Conservation (phyloP, 1,140 invertebrate genomes). For the Laupala kohalensis region DNA sequence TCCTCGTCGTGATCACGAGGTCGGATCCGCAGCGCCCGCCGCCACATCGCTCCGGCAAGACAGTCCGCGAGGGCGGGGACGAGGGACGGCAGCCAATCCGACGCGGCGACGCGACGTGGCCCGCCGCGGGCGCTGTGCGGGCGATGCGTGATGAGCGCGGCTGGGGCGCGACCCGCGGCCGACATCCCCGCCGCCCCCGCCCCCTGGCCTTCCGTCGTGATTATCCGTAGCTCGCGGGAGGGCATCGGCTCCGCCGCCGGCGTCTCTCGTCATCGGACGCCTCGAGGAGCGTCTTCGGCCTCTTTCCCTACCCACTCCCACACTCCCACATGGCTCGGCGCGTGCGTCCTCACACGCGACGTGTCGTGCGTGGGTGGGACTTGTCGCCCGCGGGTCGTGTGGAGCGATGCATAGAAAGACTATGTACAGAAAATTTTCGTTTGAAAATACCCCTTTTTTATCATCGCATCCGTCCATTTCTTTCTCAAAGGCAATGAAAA, state of each 20-base stretch:
- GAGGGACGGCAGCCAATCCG: background rate
- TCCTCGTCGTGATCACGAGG: background rate
- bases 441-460: too few species aligned
- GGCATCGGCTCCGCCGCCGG: background rate
- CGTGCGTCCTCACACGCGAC: background rate
- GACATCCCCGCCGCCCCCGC: too few species aligned
- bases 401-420: too few species aligned
- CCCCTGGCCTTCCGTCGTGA: background rate
- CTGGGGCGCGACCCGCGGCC: background rate
- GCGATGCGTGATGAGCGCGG: background rate
- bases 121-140: too few species aligned
- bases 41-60: too few species aligned
- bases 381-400: too few species aligned
- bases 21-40: background rate
- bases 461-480: too few species aligned
- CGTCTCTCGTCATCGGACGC: background rate
- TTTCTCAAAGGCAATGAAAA: too few species aligned
- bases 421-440: too few species aligned
- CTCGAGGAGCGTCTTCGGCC: background rate
- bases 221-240: background rate
- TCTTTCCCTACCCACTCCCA: too few species aligned
- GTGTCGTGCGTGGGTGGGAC: background rate
- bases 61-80: background rate
- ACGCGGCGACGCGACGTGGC: too few species aligned
- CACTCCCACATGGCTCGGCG: too few species aligned